Percentiles rank a stretch among this genome's conserved stretches.
Evolutionary conservation across 1,140 invertebrate genomes (phyloP).

Genomic region (Homalodisca vitripennis): DNA sequence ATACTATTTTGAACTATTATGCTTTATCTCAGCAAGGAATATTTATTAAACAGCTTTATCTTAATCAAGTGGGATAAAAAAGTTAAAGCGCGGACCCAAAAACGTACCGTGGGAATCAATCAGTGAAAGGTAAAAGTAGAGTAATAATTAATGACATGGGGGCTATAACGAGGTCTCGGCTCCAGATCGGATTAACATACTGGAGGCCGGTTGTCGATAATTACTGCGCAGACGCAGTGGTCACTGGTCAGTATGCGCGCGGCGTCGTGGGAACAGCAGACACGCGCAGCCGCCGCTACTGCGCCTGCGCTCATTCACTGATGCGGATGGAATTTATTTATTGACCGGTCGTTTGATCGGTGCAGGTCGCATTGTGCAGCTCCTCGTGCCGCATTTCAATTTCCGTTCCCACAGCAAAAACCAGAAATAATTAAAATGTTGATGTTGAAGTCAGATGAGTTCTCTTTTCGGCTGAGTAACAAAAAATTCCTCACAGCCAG

Average conservation of each 20-base stretch:
- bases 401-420: neutral
- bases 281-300: neutral
- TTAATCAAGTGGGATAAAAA: too few species aligned
- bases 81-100: too few species aligned
- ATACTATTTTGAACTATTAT: too few species aligned
- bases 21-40: too few species aligned
- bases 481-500: too few species aligned
- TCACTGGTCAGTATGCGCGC: neutral
- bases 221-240: too few species aligned
- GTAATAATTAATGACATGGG: too few species aligned
- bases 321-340: neutral
- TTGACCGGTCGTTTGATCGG: neutral
- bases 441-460: neutral
- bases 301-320: neutral
- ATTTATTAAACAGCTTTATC: too few species aligned
- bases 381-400: neutral
- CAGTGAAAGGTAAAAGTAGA: too few species aligned
- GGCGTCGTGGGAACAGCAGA: conserved; percentile 8
- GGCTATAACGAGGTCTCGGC: neutral
- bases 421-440: neutral
- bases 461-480: too few species aligned
- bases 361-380: neutral
- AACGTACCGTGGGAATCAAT: too few species aligned
- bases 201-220: neutral
- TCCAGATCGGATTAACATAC: neutral